Percentiles rank a stretch among this genome's conserved stretches.
Evolutionary conservation across 2,797 vertebrate species (phyloP).

Genomic region (Hafferia zeledoni): DNA sequence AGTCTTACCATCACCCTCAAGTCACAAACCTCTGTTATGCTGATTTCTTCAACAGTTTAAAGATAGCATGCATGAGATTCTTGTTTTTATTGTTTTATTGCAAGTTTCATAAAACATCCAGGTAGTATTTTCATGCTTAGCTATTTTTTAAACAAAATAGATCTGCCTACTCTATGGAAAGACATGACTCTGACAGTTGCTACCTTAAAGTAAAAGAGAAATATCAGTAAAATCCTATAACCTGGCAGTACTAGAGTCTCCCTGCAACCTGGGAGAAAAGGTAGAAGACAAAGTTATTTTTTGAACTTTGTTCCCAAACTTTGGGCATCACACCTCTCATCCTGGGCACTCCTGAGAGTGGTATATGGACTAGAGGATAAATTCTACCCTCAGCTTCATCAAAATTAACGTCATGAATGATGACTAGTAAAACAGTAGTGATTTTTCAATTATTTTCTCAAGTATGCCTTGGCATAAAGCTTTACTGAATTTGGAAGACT

Average conservation of each 20-base stretch:
- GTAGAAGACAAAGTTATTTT: not conserved
- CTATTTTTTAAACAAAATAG: not conserved
- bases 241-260: not conserved
- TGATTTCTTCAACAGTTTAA: not conserved
- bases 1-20: not conserved
- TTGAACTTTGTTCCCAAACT: not conserved
- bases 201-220: not conserved
- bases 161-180: not conserved
- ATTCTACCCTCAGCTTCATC: not conserved
- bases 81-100: not conserved
- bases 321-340: not conserved
- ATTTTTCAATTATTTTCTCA: not conserved
- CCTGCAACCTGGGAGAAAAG: not conserved
- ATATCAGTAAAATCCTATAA: not conserved
- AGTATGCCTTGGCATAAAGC: not conserved
- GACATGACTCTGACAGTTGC: not conserved
- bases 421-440: not conserved
- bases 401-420: not conserved
- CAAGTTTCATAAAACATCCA: not conserved
- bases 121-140: not conserved
- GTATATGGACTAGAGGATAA: not conserved
- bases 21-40: not conserved
- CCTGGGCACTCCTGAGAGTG: not conserved
- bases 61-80: not conserved
- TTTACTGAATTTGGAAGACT: not conserved